Percentiles rank a stretch among this genome's conserved stretches.
phyloP scores from a whole-genome alignment of 2,797 vertebrate genomes.

The Neopelma chrysocephalum region DNA sequence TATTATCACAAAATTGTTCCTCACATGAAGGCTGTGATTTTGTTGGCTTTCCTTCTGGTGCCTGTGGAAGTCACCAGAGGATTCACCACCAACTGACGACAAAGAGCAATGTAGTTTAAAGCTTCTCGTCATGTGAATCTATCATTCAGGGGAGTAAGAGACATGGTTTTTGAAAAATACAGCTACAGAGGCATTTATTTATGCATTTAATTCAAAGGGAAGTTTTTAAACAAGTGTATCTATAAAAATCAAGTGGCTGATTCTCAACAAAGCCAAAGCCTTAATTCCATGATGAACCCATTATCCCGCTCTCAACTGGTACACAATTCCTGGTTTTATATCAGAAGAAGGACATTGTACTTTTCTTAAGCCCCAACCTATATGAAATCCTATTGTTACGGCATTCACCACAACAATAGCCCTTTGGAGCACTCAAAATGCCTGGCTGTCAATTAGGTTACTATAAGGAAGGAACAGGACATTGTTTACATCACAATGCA shows the following conservation, averaged over 20 bases:
- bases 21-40: neutral
- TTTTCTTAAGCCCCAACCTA: conserved; percentile 24
- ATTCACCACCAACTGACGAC: neutral
- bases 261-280: neutral
- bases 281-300: neutral
- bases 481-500: conserved; percentile 53
- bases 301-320: neutral
- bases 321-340: conserved; percentile 20
- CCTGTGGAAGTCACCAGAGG: neutral
- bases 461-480: conserved; percentile 39
- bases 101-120: neutral
- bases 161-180: neutral
- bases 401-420: conserved; percentile 48
- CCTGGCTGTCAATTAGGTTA: conserved; percentile 56
- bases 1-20: neutral
- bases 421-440: conserved; percentile 20
- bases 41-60: neutral
- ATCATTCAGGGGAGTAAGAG: neutral
- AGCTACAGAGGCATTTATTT: neutral
- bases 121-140: fast-evolving
- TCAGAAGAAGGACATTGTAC: conserved; percentile 34
- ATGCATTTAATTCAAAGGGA: neutral
- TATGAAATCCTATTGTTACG: conserved; percentile 57
- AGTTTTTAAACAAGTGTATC: neutral
- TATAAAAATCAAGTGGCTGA: neutral